Evolutionary conservation across 2,797 vertebrate genomes (phyloP).

Genomic region (Schizopygopsis pylzovi): DNA sequence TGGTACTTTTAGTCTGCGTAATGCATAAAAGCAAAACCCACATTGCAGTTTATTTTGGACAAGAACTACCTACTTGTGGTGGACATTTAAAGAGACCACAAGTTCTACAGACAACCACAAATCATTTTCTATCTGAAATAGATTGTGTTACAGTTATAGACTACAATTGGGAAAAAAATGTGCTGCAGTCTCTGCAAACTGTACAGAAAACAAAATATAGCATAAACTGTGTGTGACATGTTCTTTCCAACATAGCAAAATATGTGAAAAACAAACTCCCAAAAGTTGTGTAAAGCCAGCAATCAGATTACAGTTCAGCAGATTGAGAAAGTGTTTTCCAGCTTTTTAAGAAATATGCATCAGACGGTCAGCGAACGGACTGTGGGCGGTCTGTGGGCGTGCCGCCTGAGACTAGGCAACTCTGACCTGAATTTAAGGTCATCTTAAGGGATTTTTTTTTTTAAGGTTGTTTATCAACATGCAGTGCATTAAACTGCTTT

Average conservation of each 20-base stretch:
- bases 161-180: not conserved
- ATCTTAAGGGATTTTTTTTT: not conserved
- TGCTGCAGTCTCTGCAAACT: not conserved
- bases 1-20: not conserved
- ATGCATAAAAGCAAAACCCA: not conserved
- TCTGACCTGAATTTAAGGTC: conserved; percentile 20
- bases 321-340: not conserved
- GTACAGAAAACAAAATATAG: not conserved
- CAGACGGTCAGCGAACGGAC: conserved; percentile 17
- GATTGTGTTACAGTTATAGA: not conserved
- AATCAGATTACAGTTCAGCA: not conserved
- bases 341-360: conserved; percentile 12
- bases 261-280: not conserved
- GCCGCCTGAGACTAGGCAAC: not conserved
- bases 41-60: not conserved
- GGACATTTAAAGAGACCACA: not conserved
- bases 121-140: not conserved
- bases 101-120: not conserved
- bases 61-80: not conserved
- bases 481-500: not conserved
- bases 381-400: conserved; percentile 1
- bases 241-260: not conserved
- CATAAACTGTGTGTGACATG: not conserved
- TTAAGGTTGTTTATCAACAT: not conserved
- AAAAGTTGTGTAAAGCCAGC: not conserved